phyloP scores from a whole-genome alignment of 2,888 invertebrate species.

The Belgica antarctica region DNA sequence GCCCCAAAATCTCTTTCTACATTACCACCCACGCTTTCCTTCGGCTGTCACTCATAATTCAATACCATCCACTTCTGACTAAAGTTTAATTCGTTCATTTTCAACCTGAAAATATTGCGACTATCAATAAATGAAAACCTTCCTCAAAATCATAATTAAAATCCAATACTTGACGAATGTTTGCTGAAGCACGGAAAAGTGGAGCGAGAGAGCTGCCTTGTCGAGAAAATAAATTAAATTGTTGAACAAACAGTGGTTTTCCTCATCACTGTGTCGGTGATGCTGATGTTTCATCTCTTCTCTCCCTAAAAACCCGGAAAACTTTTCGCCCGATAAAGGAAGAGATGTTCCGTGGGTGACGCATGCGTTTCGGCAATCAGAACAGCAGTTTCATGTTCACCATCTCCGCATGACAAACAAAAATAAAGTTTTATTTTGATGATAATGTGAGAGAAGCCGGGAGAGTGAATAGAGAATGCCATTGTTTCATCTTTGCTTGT shows the following conservation, averaged over 20 bases:
- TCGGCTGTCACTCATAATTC: background rate
- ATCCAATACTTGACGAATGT: constrained; percentile 30
- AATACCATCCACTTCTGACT: too few relatives aligned
- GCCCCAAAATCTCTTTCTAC: background rate
- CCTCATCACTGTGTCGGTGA: background rate
- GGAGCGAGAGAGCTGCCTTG: constrained; percentile 1
- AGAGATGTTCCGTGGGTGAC: background rate
- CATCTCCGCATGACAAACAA: constrained; percentile 18
- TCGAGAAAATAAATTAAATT: constrained; percentile 24
- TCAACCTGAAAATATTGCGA: background rate
- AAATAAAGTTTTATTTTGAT: constrained; percentile 19
- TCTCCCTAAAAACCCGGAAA: background rate
- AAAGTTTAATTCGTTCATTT: background rate
- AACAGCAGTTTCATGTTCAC: constrained; percentile 11
- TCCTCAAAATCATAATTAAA: constrained; percentile 25
- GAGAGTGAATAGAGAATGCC: background rate
- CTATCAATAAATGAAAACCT: background rate
- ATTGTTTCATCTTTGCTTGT: constrained; percentile 28
- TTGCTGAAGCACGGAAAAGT: constrained; percentile 5
- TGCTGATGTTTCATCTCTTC: constrained; percentile 21
- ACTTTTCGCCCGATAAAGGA: background rate
- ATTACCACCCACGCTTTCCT: background rate
- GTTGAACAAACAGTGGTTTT: constrained; percentile 31
- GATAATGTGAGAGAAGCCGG: background rate
- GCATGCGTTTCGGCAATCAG: constrained; percentile 10